These are phyloP conservation scores for Scortum barcoo DNA, from an alignment of 2,113 vertebrate genomes.

Conservation along the genomic window DNA sequence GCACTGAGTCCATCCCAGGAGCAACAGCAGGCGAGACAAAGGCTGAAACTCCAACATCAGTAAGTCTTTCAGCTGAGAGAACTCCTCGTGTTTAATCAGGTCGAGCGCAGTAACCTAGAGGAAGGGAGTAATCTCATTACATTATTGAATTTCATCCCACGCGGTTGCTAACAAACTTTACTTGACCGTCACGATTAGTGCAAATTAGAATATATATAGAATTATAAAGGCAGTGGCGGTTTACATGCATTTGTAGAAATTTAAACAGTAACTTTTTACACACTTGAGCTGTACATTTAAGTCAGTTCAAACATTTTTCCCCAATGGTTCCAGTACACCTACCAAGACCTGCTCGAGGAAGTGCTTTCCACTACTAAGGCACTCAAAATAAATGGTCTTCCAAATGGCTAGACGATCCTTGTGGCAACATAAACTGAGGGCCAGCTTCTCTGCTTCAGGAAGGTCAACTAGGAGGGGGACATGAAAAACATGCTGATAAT, in stretches of 20 bases:
- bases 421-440: slow-evolving; percentile 89
- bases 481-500: not conserved
- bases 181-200: not conserved
- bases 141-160: slow-evolving; percentile 32
- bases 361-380: slow-evolving; percentile 92
- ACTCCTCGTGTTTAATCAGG: slow-evolving; percentile 92
- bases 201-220: slow-evolving; percentile 4
- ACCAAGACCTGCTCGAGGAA: slow-evolving; percentile 97
- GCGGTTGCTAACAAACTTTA: slow-evolving; percentile 1
- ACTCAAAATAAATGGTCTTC: slow-evolving; percentile 94
- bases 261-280: not conserved
- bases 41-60: slow-evolving; percentile 91
- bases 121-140: slow-evolving; percentile 15
- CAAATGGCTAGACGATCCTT: slow-evolving; percentile 85
- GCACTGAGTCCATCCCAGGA: slow-evolving; percentile 95
- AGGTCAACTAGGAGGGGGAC: slow-evolving; percentile 70
- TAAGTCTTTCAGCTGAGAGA: slow-evolving; percentile 85
- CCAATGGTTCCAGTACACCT: slow-evolving; percentile 33
- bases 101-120: slow-evolving; percentile 92
- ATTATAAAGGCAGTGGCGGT: not conserved
- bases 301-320: not conserved
- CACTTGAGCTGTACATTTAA: not conserved
- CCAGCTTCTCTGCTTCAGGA: slow-evolving; percentile 83
- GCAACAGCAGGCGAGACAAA: slow-evolving; percentile 90
- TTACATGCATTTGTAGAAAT: not conserved